Evolutionary conservation across 2,113 vertebrate species (phyloP), one percentile per base, ranked within the genome.

Genomic region (Daubentonia madagascariensis): DNA sequence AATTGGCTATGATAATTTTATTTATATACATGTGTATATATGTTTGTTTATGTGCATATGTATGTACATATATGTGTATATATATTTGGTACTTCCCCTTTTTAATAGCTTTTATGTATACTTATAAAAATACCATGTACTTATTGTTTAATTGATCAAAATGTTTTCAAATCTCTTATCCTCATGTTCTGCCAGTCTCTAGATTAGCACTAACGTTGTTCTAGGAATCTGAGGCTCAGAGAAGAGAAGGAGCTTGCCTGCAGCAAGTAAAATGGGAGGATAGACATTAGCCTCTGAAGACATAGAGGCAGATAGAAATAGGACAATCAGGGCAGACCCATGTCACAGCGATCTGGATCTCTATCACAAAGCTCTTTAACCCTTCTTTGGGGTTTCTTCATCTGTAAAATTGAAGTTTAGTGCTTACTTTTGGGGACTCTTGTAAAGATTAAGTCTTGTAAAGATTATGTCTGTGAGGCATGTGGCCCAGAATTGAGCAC

Each of bases 241-340:
- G 35, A 73, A 16, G 35, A 45, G 7, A 61, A 54, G 30, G 22
- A 14, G 28, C 35, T 76, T 57, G 35, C 4, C 18, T 54, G 2
- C 17, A 67, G 2, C 86, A 70, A 32, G 61, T 84, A 48, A 87
- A 68, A 40, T 6, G 35, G 8, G 10, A 40, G n/a, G 52, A 57
- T 20, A 9, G 30, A 45, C 8, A 70, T 12, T 14, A 37, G 37
- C 32, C 35, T 65, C 35, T 61, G 22, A 88, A 72, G 45, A 52
- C 2, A 54, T 8, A 32, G 37, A 85, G 28, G 16, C 43, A 23
- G 61, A 72, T 50, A 80, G 59, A 61, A 57, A 25, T 5, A 6
- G 28, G 0, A 7, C 30, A n/a, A 30, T n/a, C 0, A n/a, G 25
- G 20, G 10, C 1, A 2, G 72, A 40, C 18, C 28, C 32, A 32